phyloP scores from a whole-genome alignment of 2,888 invertebrate genomes.

The Heteropelma amictum region DNA sequence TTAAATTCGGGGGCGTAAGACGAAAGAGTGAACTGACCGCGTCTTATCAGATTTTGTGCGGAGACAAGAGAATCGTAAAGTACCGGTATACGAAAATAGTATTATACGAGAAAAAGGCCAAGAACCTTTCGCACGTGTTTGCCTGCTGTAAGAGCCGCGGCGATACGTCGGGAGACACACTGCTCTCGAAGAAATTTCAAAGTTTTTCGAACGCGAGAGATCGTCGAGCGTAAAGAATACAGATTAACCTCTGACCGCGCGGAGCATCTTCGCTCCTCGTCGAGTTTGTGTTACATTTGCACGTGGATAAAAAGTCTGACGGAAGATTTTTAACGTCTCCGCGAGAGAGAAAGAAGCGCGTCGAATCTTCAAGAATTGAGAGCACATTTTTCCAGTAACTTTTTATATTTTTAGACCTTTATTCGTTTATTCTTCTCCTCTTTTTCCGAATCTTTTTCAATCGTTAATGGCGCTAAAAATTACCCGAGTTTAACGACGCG shows the following conservation, averaged over 20 bases:
- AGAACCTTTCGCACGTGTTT: conserved; percentile 22
- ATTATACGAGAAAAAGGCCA: conserved; percentile 45
- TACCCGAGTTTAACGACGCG: no score
- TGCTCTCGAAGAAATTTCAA: conserved; percentile 54
- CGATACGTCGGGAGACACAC: neutral
- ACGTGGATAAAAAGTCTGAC: conserved; percentile 18
- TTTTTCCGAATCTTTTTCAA: neutral
- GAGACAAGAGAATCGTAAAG: conserved; percentile 44
- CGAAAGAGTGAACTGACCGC: conserved; percentile 54
- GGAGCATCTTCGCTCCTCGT: conserved; percentile 33
- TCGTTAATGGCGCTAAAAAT: neutral
- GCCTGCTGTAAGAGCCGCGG: neutral
- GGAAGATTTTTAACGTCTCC: conserved; percentile 3
- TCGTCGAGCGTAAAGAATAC: conserved; percentile 67
- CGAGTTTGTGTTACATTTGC: conserved; percentile 1
- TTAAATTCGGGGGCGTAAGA: neutral
- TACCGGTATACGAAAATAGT: conserved; percentile 28
- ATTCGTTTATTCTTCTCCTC: neutral
- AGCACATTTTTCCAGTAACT: conserved; percentile 24
- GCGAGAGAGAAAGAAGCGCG: conserved; percentile 6
- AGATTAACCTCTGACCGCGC: conserved; percentile 68
- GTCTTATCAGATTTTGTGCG: conserved; percentile 55
- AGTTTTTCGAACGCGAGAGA: conserved; percentile 56
- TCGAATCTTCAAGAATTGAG: conserved; percentile 34
- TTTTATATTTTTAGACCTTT: conserved; percentile 14